These are phyloP conservation scores for Vipera ursinii DNA, from an alignment of 2,797 vertebrate species.

Conservation along the genomic window DNA sequence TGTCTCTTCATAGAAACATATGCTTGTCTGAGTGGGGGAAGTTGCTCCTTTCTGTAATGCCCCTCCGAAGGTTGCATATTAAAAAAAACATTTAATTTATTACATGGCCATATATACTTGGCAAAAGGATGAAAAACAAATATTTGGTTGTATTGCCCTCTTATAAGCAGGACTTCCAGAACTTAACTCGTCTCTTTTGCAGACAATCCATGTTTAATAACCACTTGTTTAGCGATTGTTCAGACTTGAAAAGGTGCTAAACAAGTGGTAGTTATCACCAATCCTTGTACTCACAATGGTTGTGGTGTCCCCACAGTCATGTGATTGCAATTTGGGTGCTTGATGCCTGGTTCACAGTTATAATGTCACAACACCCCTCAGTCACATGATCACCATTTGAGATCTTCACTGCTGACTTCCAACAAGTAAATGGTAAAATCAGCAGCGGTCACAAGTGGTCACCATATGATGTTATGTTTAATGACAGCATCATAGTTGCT, in stretches of 20 bases:
- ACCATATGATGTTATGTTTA: neutral
- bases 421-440: neutral
- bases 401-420: neutral
- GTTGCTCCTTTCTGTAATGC: neutral
- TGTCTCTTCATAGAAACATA: neutral
- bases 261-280: neutral
- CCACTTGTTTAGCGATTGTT: neutral
- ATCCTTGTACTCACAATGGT: neutral
- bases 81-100: neutral
- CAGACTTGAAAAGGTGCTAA: neutral
- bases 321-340: neutral
- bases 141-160: neutral
- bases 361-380: neutral
- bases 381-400: neutral
- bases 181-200: neutral
- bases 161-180: neutral
- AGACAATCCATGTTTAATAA: neutral
- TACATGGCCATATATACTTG: neutral
- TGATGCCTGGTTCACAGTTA: neutral
- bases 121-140: neutral
- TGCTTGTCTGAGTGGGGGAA: neutral
- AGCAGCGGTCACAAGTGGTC: neutral
- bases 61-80: neutral
- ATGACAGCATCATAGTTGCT: neutral
- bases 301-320: neutral